These are phyloP conservation scores for Agrypnia vestita DNA, from an alignment of 1,140 invertebrate genomes.

Conservation along the genomic window DNA sequence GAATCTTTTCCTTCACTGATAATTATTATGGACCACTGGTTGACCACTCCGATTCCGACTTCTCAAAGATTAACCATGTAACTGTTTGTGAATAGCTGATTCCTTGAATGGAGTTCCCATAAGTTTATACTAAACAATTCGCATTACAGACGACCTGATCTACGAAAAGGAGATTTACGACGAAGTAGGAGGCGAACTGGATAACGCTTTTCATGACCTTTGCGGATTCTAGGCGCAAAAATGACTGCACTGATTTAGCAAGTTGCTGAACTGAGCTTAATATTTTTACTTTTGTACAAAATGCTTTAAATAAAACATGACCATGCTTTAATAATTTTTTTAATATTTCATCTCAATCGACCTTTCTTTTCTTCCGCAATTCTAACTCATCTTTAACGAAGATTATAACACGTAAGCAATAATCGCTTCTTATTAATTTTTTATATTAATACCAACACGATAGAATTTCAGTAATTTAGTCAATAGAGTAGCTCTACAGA, in stretches of 20 bases:
- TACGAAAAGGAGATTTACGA: conserved; percentile 98
- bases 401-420: conserved; percentile 58
- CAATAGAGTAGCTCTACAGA: background rate
- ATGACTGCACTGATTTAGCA: conserved; percentile 26
- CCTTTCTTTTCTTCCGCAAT: conserved; percentile 20
- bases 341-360: conserved; percentile 40
- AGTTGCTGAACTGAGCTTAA: conserved; percentile 25
- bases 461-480: background rate
- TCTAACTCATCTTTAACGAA: conserved; percentile 49
- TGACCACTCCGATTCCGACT: too few species aligned
- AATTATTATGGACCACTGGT: too few species aligned
- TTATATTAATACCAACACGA: background rate
- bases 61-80: too few species aligned
- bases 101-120: background rate
- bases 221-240: conserved; percentile 62
- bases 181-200: conserved; percentile 96
- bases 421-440: conserved; percentile 49
- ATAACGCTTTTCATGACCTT: conserved; percentile 95
- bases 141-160: conserved; percentile 93
- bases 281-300: conserved; percentile 53
- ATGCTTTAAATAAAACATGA: conserved; percentile 52
- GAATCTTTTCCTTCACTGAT: too few species aligned
- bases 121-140: conserved; percentile 37
- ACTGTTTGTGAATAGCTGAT: too few species aligned
- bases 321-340: conserved; percentile 47